Percentiles rank a stretch among this genome's conserved stretches.
phyloP scores from a whole-genome alignment of 2,797 vertebrate genomes.

The Crenichthys baileyi region DNA sequence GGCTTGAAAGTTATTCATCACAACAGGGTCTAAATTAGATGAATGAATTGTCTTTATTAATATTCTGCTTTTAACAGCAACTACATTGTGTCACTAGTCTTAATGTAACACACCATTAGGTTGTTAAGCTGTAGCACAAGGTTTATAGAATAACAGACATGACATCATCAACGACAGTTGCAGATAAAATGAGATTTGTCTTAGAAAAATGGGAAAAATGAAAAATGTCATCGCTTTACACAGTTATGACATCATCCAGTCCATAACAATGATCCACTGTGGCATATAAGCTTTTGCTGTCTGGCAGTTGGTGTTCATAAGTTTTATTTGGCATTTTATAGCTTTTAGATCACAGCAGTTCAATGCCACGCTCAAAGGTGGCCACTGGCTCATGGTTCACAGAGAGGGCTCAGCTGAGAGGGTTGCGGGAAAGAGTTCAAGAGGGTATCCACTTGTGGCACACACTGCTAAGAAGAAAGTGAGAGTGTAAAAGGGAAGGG shows the following conservation, averaged over 20 bases:
- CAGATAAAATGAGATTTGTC: conserved; percentile 64
- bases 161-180: conserved; percentile 68
- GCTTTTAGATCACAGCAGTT: conserved; percentile 84
- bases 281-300: conserved; percentile 74
- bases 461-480: conserved; percentile 49
- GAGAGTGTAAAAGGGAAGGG: conserved; percentile 57
- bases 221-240: conserved; percentile 51
- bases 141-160: conserved; percentile 52
- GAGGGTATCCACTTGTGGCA: conserved; percentile 55
- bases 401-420: conserved; percentile 32
- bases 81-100: not conserved
- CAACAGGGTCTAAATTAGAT: not conserved
- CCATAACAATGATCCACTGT: conserved; percentile 86
- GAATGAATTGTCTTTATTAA: not conserved
- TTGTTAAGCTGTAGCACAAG: conserved; percentile 9
- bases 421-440: conserved; percentile 18
- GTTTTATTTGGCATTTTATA: conserved; percentile 86
- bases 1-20: not conserved
- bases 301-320: conserved; percentile 78
- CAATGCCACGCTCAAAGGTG: conserved; percentile 76
- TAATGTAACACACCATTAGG: conserved; percentile 9
- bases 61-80: not conserved
- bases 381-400: conserved; percentile 67
- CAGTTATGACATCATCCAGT: conserved; percentile 81
- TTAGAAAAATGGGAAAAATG: conserved; percentile 45